phyloP scores from a whole-genome alignment of 2,797 vertebrate genomes.

The Arvicola amphibius region DNA sequence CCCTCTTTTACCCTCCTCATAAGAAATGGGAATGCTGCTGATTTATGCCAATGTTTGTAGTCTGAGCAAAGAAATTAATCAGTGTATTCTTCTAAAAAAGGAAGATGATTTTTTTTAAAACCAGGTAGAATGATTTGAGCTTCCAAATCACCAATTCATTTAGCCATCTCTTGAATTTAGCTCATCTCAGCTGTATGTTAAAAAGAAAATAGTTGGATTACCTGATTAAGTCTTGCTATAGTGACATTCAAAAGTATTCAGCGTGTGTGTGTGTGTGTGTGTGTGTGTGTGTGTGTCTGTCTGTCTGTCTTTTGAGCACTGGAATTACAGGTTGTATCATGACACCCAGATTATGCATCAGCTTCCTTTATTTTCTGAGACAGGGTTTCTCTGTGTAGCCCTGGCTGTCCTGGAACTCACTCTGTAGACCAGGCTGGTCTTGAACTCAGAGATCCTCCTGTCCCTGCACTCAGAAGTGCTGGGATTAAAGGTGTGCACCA shows the following conservation, averaged over 20 bases:
- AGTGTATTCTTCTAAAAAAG: background rate
- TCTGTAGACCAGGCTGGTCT: background rate
- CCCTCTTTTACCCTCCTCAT: background rate
- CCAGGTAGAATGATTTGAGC: background rate
- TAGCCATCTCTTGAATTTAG: background rate
- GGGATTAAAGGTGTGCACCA: no score
- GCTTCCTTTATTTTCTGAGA: background rate
- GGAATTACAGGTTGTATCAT: background rate
- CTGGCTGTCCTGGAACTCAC: background rate
- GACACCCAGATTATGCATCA: background rate
- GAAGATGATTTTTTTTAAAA: background rate
- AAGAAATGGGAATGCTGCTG: background rate
- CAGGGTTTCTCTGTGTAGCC: background rate
- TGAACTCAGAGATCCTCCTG: background rate
- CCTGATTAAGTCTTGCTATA: background rate
- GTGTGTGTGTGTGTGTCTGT: background rate
- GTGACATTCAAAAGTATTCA: background rate
- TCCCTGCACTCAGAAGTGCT: background rate
- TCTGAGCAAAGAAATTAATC: slow-evolving; percentile 39
- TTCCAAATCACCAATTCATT: background rate
- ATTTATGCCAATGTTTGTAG: slow-evolving; percentile 44
- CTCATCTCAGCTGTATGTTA: background rate
- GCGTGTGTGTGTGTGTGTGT: background rate
- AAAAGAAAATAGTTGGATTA: background rate
- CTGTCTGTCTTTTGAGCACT: background rate